Evolutionary conservation across 2,888 invertebrate genomes (phyloP).

Genomic region (Melitaea athalia): DNA sequence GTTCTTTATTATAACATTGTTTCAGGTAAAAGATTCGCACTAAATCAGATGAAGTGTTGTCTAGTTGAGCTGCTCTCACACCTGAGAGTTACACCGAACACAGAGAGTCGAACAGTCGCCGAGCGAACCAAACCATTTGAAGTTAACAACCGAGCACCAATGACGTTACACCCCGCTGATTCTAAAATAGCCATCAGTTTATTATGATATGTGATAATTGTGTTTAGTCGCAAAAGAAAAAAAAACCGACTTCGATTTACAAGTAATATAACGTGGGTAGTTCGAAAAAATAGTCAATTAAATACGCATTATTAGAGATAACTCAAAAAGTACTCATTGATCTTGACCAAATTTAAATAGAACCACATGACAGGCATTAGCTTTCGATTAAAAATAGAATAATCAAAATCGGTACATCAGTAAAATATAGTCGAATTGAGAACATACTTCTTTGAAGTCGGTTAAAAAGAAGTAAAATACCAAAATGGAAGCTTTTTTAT

Average conservation of each 20-base stretch:
- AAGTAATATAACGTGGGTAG: too few species aligned
- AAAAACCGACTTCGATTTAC: too few species aligned
- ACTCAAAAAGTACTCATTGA: too few species aligned
- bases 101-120: not conserved
- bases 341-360: too few species aligned
- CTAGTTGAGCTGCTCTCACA: constrained; percentile 59
- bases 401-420: too few species aligned
- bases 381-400: too few species aligned
- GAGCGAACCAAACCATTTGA: constrained; percentile 47
- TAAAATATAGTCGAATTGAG: too few species aligned
- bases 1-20: constrained; percentile 8
- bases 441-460: too few species aligned
- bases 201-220: constrained; percentile 51
- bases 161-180: constrained; percentile 68
- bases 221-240: too few species aligned
- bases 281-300: too few species aligned
- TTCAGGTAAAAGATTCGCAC: constrained; percentile 73
- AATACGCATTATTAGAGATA: too few species aligned
- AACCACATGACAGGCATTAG: too few species aligned
- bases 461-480: not conserved
- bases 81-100: constrained; percentile 50
- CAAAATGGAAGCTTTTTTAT: not conserved
- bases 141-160: constrained; percentile 67
- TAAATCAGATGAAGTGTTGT: constrained; percentile 76
- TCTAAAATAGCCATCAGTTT: constrained; percentile 61